Percentiles rank a stretch among this genome's conserved stretches.
These are phyloP conservation scores for Acleris laterana DNA, from an alignment of 2,888 invertebrate genomes.

Conservation along the genomic window DNA sequence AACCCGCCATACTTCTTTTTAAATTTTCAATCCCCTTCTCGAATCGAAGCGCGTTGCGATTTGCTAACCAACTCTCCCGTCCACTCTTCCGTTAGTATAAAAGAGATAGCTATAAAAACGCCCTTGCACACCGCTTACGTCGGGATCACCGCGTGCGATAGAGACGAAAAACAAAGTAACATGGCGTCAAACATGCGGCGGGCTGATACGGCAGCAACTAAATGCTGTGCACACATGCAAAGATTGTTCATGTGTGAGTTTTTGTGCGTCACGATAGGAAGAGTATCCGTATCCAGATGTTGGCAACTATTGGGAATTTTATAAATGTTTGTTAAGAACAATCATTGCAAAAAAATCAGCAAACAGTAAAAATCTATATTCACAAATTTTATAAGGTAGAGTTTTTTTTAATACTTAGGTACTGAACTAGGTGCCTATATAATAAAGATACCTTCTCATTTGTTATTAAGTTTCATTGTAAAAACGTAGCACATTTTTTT, in stretches of 20 bases:
- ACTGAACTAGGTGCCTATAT: no score
- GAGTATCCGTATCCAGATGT: conserved; percentile 57
- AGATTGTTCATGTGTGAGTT: conserved; percentile 55
- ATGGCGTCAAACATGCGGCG: conserved; percentile 71
- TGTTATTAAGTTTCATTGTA: no score
- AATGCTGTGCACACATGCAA: conserved; percentile 63
- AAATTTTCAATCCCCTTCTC: conserved; percentile 75
- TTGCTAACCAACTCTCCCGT: conserved; percentile 59
- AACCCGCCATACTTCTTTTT: conserved; percentile 60
- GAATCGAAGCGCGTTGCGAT: conserved; percentile 63
- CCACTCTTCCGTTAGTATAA: conserved; percentile 42
- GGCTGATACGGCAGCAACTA: conserved; percentile 51
- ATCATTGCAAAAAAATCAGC: neutral
- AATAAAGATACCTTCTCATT: no score
- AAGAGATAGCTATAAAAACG: conserved; percentile 39
- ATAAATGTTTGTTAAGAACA: conserved; percentile 1
- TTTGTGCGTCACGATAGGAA: conserved; percentile 57
- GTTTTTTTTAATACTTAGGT: no score
- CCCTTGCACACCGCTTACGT: conserved; percentile 19
- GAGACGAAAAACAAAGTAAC: conserved; percentile 69
- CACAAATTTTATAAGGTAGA: neutral
- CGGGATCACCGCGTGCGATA: conserved; percentile 44
- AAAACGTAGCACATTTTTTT: no score
- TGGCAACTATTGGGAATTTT: conserved; percentile 50
- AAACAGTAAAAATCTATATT: neutral